phyloP scores from a whole-genome alignment of 2,113 vertebrate species.

The Gavialis gangeticus region DNA sequence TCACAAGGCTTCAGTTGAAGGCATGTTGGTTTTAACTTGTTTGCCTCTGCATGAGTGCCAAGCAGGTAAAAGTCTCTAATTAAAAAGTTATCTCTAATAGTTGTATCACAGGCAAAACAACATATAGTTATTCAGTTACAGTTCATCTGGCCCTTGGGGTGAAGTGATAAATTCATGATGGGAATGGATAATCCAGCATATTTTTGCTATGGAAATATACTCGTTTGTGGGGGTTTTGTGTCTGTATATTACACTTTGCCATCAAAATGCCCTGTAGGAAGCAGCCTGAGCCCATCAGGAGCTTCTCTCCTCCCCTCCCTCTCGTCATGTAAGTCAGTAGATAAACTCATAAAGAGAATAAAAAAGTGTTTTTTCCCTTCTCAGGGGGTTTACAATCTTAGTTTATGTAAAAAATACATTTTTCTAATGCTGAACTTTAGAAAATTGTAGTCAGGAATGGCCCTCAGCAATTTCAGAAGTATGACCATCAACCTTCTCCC shows the following conservation, averaged over 20 bases:
- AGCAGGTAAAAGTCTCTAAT: constrained; percentile 21
- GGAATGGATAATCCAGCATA: constrained; percentile 47
- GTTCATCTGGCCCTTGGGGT: constrained; percentile 35
- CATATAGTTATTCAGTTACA: constrained; percentile 7
- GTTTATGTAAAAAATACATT: constrained; percentile 50
- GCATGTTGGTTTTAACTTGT: constrained; percentile 25
- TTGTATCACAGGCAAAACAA: neutral
- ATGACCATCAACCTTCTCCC: neutral
- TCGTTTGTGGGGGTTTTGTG: constrained; percentile 23
- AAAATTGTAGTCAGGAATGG: constrained; percentile 29
- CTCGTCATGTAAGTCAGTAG: constrained; percentile 36
- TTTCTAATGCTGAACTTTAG: constrained; percentile 53
- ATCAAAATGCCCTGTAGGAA: constrained; percentile 66
- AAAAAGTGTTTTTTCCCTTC: constrained; percentile 20
- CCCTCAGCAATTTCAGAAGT: neutral
- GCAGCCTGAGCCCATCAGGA: constrained; percentile 42
- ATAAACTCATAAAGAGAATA: constrained; percentile 57
- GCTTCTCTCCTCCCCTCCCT: neutral
- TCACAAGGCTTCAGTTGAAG: constrained; percentile 25
- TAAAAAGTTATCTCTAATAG: constrained; percentile 14
- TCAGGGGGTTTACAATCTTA: constrained; percentile 29
- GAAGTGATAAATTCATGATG: constrained; percentile 11
- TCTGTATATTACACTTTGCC: constrained; percentile 3
- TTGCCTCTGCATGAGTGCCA: neutral
- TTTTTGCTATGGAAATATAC: constrained; percentile 68